phyloP scores from a whole-genome alignment of 2,113 vertebrate genomes.

The Cranoglanis bouderius region DNA sequence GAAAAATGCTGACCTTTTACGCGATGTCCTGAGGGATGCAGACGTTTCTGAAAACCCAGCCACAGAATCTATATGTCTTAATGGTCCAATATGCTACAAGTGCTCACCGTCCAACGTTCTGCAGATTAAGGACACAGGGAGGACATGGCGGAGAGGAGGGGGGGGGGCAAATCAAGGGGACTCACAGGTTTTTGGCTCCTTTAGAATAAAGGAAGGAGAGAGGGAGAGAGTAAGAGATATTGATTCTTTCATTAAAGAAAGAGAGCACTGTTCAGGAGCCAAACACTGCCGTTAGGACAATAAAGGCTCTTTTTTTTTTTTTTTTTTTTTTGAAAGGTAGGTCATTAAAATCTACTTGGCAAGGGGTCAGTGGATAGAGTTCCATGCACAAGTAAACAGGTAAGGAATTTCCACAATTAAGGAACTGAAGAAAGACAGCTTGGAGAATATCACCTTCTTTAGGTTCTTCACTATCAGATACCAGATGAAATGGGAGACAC shows the following conservation, averaged over 20 bases:
- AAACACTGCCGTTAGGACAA: constrained; percentile 66
- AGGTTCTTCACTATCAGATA: constrained; percentile 13
- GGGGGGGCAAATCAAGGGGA: constrained; percentile 49
- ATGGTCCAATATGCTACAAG: constrained; percentile 35
- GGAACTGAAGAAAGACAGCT: constrained; percentile 71
- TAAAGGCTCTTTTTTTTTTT: constrained; percentile 69
- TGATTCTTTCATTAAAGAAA: constrained; percentile 72
- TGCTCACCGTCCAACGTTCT: constrained; percentile 34
- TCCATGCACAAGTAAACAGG: constrained; percentile 63
- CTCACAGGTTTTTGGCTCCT: constrained; percentile 59
- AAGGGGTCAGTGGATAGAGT: constrained; percentile 67
- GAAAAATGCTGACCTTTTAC: constrained; percentile 63
- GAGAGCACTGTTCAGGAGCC: constrained; percentile 71
- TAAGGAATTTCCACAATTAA: constrained; percentile 76
- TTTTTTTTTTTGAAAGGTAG: constrained; percentile 50
- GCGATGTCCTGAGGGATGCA: constrained; percentile 25
- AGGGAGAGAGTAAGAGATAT: constrained; percentile 59
- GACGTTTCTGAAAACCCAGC: not conserved
- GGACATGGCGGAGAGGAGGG: constrained; percentile 48
- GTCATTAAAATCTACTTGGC: constrained; percentile 67
- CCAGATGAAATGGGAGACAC: constrained; percentile 17
- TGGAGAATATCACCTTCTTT: constrained; percentile 50
- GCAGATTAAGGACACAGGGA: constrained; percentile 41
- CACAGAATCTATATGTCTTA: constrained; percentile 19
- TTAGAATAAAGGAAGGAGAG: constrained; percentile 48